Evolutionary conservation across 2,797 vertebrate genomes (phyloP), one percentile per base, ranked within the genome.

Genomic region (Acestrorhynchus altus): DNA sequence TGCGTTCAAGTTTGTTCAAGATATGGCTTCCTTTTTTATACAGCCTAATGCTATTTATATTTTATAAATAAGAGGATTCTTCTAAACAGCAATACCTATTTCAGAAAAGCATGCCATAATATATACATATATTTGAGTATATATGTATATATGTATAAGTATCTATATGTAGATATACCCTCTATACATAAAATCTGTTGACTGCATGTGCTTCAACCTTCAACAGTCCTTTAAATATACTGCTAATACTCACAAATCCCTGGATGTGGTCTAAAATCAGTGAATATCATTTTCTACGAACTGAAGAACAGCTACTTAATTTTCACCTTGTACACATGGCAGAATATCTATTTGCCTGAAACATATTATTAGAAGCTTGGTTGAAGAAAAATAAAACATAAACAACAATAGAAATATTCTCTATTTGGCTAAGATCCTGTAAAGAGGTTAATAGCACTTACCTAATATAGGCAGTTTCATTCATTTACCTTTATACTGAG

Each of bases 401-500:
- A 65, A 31, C 64, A 52, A 6, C 15, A 73, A 39, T 59, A 60
- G 65, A 56, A 71, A 67, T 24, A 75, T 57, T 46, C 52, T 40
- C 15, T 13, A 72, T 75, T 35, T 68, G 64, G 63, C 61, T 57
- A 78, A 39, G 52, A 66, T 51, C 22, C 42, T 67, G 16, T 51
- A 47, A 26, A 65, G 72, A 68, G 20, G 28, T 18, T 59, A 64
- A 78, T 26, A 75, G 56, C 51, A 70, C 59, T 68, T 65, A 81
- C 83, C 83, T 84, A 84, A 84, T 84, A 83, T 84, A 84, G 83
- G 83, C 61, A 82, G 56, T 40, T 57, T 72, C 40, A 26, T 28
- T 66, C 44, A 75, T 31, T 76, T 60, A 20, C 71, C 35, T 24
- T 66, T 20, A n/a, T n/a, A 42, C 39, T 65, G 54, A 71, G 15